Base-by-base conservation (phyloP, 2,113 vertebrate species). In the Cairina moschata region DNA sequence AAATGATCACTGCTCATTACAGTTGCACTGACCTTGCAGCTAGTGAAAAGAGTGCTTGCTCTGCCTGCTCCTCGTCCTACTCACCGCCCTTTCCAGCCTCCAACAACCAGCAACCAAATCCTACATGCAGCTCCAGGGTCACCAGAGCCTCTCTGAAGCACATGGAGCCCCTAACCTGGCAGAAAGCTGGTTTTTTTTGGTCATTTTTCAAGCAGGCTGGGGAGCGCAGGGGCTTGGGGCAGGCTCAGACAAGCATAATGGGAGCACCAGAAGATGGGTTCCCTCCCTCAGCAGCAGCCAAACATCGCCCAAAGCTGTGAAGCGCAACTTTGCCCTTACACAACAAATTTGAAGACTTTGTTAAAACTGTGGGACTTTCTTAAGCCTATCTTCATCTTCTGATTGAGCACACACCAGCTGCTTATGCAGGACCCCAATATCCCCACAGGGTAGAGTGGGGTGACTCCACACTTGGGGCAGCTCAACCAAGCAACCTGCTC, bases 361-460 rank as follows among this genome's bases (percentile, higher is more conserved):
- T 59, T 58, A 21, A 73, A 93, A 69, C 46, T 25, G 54, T 7
- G 1, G 56, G 13, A 88, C 4, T 6, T 69, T 17, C 56, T 36
- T 44, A 59, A 59, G 20, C 18, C 21, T 13, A 78, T 22, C 6
- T 81, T 59, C 50, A 78, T 17, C 6, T 81, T 59, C 46, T 81
- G 22, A 8, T 74, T 77, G 29, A 77, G 63, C n/a, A 18, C 31
- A 29, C 1, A 1, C 8, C 23, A 74, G 73, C 4, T 29, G 17
- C 15, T 76, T 9, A 28, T 0, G 0, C 8, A 63, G 46, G 28
- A 3, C 5, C 34, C 21, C 28, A 7, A 28, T 3, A 1, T 28
- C 52, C 62, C 11, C 2, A 6, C 32, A 11, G 26, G 0, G 0
- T 18, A 22, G 28, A 22, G 44, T 0, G 1, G 21, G 7, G 13